Evolutionary conservation across 2,888 invertebrate genomes (phyloP).

Genomic region (Pachymerium ferrugineum): DNA sequence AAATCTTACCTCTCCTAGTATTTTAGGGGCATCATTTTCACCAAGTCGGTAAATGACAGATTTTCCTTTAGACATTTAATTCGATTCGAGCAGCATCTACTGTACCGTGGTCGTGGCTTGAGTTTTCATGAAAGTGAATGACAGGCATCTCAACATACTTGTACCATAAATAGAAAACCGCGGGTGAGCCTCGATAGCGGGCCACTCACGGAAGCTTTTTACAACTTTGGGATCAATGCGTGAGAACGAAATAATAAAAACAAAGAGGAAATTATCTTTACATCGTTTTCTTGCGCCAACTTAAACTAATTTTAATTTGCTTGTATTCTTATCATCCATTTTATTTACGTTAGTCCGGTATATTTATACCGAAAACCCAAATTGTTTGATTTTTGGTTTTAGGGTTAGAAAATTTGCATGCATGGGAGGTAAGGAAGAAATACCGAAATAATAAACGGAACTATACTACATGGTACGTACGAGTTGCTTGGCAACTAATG

Average conservation of each 20-base stretch:
- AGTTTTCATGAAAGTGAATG: not conserved
- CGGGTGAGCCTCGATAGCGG: not conserved
- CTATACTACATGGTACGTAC: too few species aligned
- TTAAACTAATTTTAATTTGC: too few species aligned
- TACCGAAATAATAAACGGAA: not conserved
- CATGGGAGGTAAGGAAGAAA: not conserved
- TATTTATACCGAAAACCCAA: too few species aligned
- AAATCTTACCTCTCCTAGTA: not conserved
- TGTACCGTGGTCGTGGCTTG: not conserved
- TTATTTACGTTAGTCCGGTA: too few species aligned
- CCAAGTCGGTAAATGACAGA: not conserved
- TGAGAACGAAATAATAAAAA: not conserved
- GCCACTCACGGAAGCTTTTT: conserved; percentile 13
- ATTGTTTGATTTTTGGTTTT: too few species aligned
- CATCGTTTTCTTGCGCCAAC: not conserved
- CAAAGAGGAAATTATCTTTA: not conserved
- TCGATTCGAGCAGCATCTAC: not conserved
- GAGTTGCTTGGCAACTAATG: not conserved
- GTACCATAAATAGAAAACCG: not conserved
- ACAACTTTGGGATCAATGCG: not conserved
- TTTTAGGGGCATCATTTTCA: not conserved
- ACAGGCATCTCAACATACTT: not conserved
- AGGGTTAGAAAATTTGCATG: too few species aligned
- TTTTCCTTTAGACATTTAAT: not conserved
- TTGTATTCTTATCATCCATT: too few species aligned